These are phyloP conservation scores for Electrona antarctica DNA, from an alignment of 2,113 vertebrate species.

Conservation along the genomic window DNA sequence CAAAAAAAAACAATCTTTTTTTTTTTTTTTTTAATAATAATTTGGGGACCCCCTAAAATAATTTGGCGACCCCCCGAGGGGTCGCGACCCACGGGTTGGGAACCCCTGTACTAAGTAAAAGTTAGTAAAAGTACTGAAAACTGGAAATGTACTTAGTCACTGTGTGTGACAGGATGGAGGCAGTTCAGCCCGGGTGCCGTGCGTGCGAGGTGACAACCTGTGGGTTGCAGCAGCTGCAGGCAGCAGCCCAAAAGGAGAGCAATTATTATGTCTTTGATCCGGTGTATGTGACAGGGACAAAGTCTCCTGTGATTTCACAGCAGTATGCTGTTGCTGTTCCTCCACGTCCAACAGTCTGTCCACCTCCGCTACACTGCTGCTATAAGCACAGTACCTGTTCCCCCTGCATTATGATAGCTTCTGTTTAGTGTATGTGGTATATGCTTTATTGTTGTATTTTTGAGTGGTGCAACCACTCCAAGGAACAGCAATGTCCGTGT, in stretches of 20 bases:
- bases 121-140: too few species aligned
- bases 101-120: too few species aligned
- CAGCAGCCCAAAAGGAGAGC: neutral
- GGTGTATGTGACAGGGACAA: neutral
- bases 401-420: too few species aligned
- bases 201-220: neutral
- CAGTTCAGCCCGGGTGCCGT: neutral
- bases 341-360: neutral
- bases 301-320: neutral
- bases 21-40: too few species aligned
- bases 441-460: too few species aligned
- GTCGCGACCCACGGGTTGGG: too few species aligned
- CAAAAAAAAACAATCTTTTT: too few species aligned
- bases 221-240: neutral
- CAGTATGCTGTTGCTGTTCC: neutral
- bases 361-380: neutral
- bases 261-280: neutral
- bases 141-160: too few species aligned
- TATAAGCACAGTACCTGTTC: neutral
- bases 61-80: too few species aligned
- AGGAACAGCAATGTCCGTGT: too few species aligned
- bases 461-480: too few species aligned
- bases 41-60: too few species aligned
- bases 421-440: neutral
- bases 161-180: constrained; percentile 6